phyloP scores from a whole-genome alignment of 2,797 vertebrate species.

The Fringilla coelebs region DNA sequence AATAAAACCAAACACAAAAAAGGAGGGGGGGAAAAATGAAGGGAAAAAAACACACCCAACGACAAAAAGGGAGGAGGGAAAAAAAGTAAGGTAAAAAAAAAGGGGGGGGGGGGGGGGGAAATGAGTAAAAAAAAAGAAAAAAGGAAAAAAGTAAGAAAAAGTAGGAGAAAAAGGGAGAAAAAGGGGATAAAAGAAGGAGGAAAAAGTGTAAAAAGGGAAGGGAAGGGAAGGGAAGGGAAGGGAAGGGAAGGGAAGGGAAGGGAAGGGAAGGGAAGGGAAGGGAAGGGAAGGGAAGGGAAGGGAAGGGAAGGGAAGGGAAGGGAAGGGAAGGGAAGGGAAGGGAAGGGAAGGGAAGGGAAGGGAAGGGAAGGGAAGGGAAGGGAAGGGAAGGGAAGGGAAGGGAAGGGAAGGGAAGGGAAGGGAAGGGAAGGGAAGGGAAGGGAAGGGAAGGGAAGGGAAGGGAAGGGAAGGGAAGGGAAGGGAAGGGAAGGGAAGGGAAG shows the following conservation, averaged over 20 bases:
- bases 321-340: not conserved
- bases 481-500: too few species aligned
- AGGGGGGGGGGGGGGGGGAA: not conserved
- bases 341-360: not conserved
- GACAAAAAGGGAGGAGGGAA: too few species aligned
- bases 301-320: not conserved
- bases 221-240: too few species aligned
- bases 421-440: not conserved
- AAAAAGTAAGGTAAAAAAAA: fast-evolving
- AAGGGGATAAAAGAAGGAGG: fast-evolving
- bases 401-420: not conserved
- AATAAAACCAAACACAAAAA: too few species aligned
- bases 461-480: too few species aligned
- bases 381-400: too few species aligned
- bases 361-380: not conserved
- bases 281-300: not conserved
- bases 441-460: too few species aligned
- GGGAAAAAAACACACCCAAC: too few species aligned
- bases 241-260: not conserved
- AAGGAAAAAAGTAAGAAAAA: too few species aligned
- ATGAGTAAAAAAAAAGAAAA: not conserved
- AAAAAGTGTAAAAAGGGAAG: not conserved
- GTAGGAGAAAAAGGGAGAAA: fast-evolving
- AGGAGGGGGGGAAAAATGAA: fast-evolving
- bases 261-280: not conserved